A percentile compares a stretch with the other conserved stretches of the same genome.
These are phyloP conservation scores for Elephas maximus DNA, from an alignment of 2,113 vertebrate genomes.

Conservation along the genomic window DNA sequence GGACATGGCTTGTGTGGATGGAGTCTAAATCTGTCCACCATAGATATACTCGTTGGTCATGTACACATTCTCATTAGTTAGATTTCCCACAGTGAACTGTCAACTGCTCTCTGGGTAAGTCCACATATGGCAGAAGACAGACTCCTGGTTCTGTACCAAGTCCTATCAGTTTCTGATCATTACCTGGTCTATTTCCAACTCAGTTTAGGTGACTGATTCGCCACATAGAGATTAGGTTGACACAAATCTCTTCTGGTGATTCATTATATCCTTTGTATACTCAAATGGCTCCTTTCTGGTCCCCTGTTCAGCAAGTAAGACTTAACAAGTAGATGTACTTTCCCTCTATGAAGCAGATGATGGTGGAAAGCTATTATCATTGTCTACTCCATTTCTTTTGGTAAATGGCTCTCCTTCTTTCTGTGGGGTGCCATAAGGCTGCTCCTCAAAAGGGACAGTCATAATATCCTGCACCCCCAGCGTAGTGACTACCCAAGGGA, in stretches of 20 bases:
- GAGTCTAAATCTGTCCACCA: background rate
- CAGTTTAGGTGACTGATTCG: background rate
- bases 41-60: background rate
- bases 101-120: conserved; percentile 23
- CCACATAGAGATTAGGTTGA: background rate
- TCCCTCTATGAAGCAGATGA: background rate
- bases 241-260: background rate
- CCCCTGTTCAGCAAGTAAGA: background rate
- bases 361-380: background rate
- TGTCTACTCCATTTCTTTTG: background rate
- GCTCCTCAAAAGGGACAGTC: background rate
- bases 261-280: background rate
- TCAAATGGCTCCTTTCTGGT: background rate
- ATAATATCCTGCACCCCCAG: background rate
- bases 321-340: background rate
- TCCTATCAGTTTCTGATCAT: conserved; percentile 42
- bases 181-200: background rate
- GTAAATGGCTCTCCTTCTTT: background rate
- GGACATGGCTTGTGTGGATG: background rate
- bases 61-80: conserved; percentile 11
- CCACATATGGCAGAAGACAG: background rate
- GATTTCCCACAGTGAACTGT: conserved; percentile 39
- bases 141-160: background rate
- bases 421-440: background rate
- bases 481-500: background rate